These are phyloP conservation scores for Muscicapa comitata DNA, from an alignment of 2,797 vertebrate species.

Conservation along the genomic window DNA sequence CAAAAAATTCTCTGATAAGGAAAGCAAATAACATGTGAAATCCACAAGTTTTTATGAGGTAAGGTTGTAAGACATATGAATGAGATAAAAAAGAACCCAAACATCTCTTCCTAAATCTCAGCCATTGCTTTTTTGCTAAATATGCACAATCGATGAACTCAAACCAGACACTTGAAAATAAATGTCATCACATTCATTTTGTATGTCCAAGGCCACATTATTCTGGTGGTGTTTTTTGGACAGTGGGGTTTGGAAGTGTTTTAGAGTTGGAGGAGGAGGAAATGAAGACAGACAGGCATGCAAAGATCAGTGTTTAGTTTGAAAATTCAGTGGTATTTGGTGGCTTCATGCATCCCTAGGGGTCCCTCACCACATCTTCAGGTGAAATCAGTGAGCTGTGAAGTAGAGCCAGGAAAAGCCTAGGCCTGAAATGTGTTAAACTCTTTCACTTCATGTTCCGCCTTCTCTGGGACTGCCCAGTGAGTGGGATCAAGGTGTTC, in stretches of 20 bases:
- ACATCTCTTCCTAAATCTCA: neutral
- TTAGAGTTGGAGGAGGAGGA: neutral
- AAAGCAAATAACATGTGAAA: neutral
- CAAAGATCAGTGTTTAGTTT: neutral
- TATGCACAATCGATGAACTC: rapidly evolving
- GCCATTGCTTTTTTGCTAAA: neutral
- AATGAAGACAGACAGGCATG: neutral
- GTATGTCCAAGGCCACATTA: rapidly evolving
- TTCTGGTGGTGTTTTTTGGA: rapidly evolving
- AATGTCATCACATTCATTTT: neutral
- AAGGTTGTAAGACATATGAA: neutral
- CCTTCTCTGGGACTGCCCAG: neutral
- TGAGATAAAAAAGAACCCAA: neutral
- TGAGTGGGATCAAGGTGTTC: neutral
- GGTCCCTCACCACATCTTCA: neutral
- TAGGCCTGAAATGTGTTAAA: neutral
- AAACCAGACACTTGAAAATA: neutral
- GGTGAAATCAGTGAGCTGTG: neutral
- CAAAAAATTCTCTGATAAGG: neutral
- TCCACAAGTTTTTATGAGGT: neutral
- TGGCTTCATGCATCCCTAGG: neutral
- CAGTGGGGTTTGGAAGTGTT: neutral
- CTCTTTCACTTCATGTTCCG: neutral
- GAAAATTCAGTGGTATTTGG: neutral
- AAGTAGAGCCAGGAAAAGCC: neutral